Conservation (phyloP, 2,888 invertebrate species). For the Caenorhabditis macrosperma region DNA sequence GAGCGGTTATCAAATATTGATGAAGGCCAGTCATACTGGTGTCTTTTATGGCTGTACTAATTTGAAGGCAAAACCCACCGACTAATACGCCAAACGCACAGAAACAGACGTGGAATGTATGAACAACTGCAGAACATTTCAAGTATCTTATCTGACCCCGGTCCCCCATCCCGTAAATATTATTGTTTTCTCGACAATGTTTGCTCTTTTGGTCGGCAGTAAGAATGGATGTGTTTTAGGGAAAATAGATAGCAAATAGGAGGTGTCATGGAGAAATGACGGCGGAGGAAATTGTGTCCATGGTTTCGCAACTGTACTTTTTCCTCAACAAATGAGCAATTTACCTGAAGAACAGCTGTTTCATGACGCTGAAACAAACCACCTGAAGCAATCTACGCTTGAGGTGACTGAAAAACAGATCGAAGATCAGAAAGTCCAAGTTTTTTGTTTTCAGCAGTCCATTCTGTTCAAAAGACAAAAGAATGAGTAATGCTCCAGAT, state of each 20-base stretch:
- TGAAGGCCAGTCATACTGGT: slow-evolving; percentile 26
- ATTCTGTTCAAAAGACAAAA: too few species aligned
- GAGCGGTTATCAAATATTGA: slow-evolving; percentile 48
- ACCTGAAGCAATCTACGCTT: too few species aligned
- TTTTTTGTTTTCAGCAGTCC: too few species aligned
- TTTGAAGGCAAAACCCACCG: background rate
- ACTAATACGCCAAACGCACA: background rate
- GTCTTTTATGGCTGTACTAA: slow-evolving; percentile 18
- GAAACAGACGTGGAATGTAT: background rate
- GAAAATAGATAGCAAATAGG: background rate
- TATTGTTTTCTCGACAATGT: slow-evolving; percentile 43
- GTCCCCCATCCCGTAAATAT: slow-evolving; percentile 43
- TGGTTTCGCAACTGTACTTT: too few species aligned
- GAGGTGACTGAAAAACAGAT: background rate
- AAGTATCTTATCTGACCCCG: slow-evolving; percentile 51
- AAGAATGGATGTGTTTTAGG: slow-evolving; percentile 11
- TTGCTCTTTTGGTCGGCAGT: slow-evolving; percentile 35
- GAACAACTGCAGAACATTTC: slow-evolving; percentile 22
- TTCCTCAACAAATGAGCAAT: too few species aligned
- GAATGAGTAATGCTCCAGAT: background rate
- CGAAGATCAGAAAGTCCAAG: background rate
- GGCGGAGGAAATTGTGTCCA: background rate
- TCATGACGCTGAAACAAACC: too few species aligned
- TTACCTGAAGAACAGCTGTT: too few species aligned
- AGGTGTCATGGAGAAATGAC: background rate